Evolutionary conservation across 1,140 invertebrate species (phyloP).

Genomic region (Aricia agestis): DNA sequence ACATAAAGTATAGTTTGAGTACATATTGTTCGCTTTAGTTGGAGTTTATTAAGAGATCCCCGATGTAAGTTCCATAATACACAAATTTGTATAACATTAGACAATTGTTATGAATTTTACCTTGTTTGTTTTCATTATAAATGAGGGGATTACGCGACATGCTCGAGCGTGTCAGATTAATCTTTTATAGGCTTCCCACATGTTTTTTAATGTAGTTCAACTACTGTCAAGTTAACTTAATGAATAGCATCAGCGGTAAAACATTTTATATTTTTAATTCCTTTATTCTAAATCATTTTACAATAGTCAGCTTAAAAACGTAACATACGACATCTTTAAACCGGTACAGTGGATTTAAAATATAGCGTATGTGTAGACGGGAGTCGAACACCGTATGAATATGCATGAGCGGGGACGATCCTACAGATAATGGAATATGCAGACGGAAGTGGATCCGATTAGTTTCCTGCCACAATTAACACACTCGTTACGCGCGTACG

Average conservation of each 20-base stretch:
- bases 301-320: neutral
- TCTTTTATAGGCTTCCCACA: too few relatives aligned
- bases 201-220: too few relatives aligned
- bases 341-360: constrained; percentile 26
- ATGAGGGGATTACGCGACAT: too few relatives aligned
- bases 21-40: neutral
- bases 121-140: too few relatives aligned
- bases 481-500: constrained; percentile 18
- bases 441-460: constrained; percentile 64
- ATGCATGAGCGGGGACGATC: constrained; percentile 61
- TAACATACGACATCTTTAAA: constrained; percentile 7
- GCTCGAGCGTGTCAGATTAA: too few relatives aligned
- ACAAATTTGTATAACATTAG: neutral
- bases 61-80: neutral
- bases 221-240: too few relatives aligned
- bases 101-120: neutral
- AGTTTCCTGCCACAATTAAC: constrained; percentile 56
- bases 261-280: too few relatives aligned
- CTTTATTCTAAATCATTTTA: neutral
- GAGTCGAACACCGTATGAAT: constrained; percentile 57
- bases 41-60: neutral
- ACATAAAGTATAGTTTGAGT: constrained; percentile 11
- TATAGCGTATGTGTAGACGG: constrained; percentile 39
- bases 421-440: constrained; percentile 68
- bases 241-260: too few relatives aligned